phyloP scores from a whole-genome alignment of 2,113 vertebrate genomes.

The Hylia prasina region DNA sequence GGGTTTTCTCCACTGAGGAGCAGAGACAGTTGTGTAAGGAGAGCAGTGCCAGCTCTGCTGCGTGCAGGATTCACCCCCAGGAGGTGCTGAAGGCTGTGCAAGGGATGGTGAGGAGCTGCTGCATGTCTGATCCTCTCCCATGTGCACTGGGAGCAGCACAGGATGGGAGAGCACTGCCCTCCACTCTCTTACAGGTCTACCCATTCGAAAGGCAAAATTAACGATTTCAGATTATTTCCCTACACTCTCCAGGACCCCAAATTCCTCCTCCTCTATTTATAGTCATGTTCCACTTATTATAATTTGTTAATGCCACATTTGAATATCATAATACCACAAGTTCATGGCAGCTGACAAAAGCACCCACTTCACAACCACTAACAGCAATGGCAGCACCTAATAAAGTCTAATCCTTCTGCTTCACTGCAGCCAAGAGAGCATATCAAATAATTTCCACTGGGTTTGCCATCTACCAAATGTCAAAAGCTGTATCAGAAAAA shows the following conservation, averaged over 20 bases:
- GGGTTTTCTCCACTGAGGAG: neutral
- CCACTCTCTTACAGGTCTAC: neutral
- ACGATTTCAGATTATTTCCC: neutral
- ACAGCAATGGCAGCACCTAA: neutral
- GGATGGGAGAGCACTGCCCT: neutral
- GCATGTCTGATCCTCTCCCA: neutral
- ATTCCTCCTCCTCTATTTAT: neutral
- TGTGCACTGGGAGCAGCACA: neutral
- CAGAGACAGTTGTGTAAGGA: neutral
- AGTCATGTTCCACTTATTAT: neutral
- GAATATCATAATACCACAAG: neutral
- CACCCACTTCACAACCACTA: neutral
- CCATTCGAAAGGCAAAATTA: neutral
- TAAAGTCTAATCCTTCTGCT: neutral
- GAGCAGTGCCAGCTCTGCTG: neutral
- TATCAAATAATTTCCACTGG: neutral
- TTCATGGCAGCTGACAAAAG: neutral
- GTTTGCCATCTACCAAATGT: constrained; percentile 1
- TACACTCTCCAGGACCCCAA: neutral
- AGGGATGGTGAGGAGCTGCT: neutral
- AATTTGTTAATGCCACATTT: neutral
- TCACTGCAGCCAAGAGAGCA: neutral
- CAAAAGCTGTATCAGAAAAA: neutral
- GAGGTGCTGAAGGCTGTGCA: neutral
- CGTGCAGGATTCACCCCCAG: neutral